phyloP scores from a whole-genome alignment of 2,888 invertebrate species.

The Napeogenes inachia region DNA sequence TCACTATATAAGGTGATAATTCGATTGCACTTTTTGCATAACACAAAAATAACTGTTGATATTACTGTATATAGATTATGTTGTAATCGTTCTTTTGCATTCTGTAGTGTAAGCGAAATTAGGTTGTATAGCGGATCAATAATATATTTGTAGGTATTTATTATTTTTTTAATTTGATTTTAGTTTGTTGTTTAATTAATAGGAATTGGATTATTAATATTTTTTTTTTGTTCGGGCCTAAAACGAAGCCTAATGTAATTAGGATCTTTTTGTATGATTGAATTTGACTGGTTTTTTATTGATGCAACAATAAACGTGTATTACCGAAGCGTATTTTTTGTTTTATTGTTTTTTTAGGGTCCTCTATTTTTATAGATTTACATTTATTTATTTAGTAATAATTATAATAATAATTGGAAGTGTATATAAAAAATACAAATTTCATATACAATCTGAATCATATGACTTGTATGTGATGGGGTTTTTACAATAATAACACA shows the following conservation, averaged over 20 bases:
- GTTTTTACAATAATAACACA: too few species aligned
- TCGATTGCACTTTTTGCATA: conserved; percentile 70
- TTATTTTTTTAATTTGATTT: conserved; percentile 37
- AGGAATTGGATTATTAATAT: conserved; percentile 20
- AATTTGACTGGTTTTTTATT: conserved; percentile 40
- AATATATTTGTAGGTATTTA: conserved; percentile 40
- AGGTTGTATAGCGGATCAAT: conserved; percentile 41
- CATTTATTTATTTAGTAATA: too few species aligned
- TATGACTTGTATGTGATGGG: too few species aligned
- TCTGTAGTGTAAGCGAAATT: conserved; percentile 31
- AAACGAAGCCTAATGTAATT: conserved; percentile 38
- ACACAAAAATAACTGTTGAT: conserved; percentile 65
- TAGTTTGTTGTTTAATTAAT: conserved; percentile 36
- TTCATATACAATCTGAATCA: too few species aligned
- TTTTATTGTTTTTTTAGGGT: conserved; percentile 22
- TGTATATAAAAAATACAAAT: too few species aligned
- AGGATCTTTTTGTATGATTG: conserved; percentile 44
- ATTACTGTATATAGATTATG: conserved; percentile 63
- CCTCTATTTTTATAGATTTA: too few species aligned
- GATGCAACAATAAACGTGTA: conserved; percentile 72
- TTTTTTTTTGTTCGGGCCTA: conserved; percentile 39
- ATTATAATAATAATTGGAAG: too few species aligned
- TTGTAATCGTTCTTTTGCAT: conserved; percentile 39
- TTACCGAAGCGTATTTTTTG: conserved; percentile 41
- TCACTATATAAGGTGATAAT: conserved; percentile 24